Percentiles rank a stretch among this genome's conserved stretches.
These are phyloP conservation scores for Drosophila sp. DNA, from an alignment of 1,140 invertebrate species.

Conservation along the genomic window DNA sequence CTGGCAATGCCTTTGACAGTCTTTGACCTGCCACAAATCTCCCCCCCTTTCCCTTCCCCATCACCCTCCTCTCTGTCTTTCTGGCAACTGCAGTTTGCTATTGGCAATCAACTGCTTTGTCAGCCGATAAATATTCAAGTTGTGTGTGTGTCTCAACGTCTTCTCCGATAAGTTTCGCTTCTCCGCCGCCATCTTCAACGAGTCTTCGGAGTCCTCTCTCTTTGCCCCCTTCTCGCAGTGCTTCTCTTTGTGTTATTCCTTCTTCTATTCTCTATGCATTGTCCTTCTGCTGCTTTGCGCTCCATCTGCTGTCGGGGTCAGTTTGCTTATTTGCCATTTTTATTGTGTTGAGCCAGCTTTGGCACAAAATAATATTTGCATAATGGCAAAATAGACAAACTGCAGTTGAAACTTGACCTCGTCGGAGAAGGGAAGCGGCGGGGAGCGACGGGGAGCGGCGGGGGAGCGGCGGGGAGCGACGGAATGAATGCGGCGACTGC, in stretches of 20 bases:
- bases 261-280: too few relatives aligned
- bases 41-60: background rate
- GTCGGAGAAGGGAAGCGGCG: too few relatives aligned
- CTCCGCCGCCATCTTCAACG: background rate
- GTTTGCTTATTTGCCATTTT: constrained; percentile 15
- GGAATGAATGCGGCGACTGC: constrained; percentile 1
- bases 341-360: constrained; percentile 39
- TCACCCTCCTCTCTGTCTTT: background rate
- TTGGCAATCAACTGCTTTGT: constrained; percentile 29
- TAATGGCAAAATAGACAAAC: constrained; percentile 71
- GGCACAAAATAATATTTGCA: constrained; percentile 78
- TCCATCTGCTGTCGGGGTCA: constrained; percentile 1
- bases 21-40: constrained; percentile 25
- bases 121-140: constrained; percentile 44
- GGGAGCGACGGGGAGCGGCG: too few relatives aligned
- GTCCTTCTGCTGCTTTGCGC: too few relatives aligned
- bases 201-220: background rate
- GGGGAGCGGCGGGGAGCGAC: too few relatives aligned
- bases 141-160: constrained; percentile 15
- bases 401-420: constrained; percentile 39
- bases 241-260: background rate
- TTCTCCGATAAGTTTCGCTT: constrained; percentile 32
- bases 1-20: constrained; percentile 50
- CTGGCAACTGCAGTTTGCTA: too few relatives aligned
- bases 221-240: background rate